phyloP scores from a whole-genome alignment of 2,797 vertebrate species.

The Pachyuromys duprasi region DNA sequence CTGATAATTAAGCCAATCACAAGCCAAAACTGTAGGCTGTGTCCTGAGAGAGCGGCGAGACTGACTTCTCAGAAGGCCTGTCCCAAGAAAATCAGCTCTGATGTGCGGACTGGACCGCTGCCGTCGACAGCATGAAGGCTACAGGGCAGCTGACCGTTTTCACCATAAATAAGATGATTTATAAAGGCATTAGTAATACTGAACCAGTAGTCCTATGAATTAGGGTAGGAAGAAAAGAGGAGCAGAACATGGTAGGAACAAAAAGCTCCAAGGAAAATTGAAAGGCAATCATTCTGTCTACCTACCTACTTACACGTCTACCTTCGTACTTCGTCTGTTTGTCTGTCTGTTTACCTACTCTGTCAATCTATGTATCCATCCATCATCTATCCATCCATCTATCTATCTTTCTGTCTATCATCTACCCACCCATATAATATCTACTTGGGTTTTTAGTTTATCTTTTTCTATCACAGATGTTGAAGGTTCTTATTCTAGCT shows the following conservation, averaged over 20 bases:
- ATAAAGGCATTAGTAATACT: neutral
- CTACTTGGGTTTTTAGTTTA: slow-evolving; percentile 13
- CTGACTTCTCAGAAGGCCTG: neutral
- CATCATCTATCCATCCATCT: neutral
- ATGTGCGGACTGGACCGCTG: neutral
- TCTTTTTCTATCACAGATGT: neutral
- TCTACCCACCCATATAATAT: neutral
- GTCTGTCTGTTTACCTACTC: neutral
- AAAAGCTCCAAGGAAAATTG: neutral
- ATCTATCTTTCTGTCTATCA: no score
- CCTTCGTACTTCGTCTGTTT: no score
- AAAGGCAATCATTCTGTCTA: neutral
- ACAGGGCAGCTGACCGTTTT: neutral
- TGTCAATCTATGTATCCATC: no score
- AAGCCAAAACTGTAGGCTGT: neutral
- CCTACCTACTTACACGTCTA: neutral
- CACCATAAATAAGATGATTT: neutral
- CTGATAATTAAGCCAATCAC: neutral
- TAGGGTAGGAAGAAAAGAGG: neutral
- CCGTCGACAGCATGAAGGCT: neutral
- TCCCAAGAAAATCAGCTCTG: neutral
- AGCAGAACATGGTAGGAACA: neutral
- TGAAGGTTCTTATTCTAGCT: slow-evolving; percentile 2
- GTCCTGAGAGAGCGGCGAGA: neutral
- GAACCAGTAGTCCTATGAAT: neutral